Evolutionary conservation across 2,888 invertebrate genomes (phyloP), one percentile per base, ranked within the genome.

Genomic region (Coecobrya sp.): DNA sequence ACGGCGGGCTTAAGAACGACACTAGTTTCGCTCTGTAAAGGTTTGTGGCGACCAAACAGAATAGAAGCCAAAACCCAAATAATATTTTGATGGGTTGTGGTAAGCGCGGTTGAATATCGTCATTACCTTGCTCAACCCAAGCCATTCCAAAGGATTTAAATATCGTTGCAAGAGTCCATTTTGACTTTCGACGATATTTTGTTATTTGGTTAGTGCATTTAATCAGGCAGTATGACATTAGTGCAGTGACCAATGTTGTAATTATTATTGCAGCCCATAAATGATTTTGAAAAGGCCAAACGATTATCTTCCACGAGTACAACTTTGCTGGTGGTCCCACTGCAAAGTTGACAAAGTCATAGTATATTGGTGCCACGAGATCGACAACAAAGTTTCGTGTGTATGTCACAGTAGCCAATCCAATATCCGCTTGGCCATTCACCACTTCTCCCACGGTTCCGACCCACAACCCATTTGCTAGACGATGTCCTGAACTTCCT

Each of bases 401-500:
- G 7, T 25, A 68, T 11, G 89, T 68, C 84, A 73, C 55, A 5
- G 49, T 27, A 45, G 52, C 70, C 45, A 89, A 27, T 5, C 89
- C 68, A 45, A 89, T 1, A 25, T 81, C 81, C 10, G 52, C 89
- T 16, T 89, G 13, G 0, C 27, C 70, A 49, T 22, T 68, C 7
- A 27, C 49, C 1, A 81, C 82, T 13, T 81, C 82, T 49, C 89
- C 89, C 0, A 89, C 89, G 0, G 89, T 45, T 0, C 89, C 89
- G 1, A 89, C 81, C 89, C 89, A 89, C 4, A 68, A 81, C 30
- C 89, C 89, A 52, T 89, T 82, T 13, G 81, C 45, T 3, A 89
- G 25, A 0, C 13, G 65, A 52, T 81, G 81, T 49, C 89, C 89
- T 11, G 89, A 81, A 52, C 52, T 27, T 0, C 89, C 89, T 22